Evolutionary conservation across 2,888 invertebrate species (phyloP).

Genomic region (Xestia xanthographa): DNA sequence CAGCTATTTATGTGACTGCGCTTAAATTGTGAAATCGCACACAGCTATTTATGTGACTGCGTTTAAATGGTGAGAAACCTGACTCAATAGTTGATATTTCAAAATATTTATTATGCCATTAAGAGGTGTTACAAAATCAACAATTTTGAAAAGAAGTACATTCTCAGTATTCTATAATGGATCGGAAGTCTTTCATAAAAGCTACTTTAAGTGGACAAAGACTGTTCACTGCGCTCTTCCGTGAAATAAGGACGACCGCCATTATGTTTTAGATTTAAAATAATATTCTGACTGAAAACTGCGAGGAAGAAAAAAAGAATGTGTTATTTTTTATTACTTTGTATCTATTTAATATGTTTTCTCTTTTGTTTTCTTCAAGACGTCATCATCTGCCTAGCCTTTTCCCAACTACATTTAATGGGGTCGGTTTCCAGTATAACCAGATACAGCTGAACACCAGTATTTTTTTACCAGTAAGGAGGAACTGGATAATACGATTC

Average conservation of each 20-base stretch:
- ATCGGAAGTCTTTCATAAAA: conserved; percentile 35
- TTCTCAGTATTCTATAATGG: conserved; percentile 12
- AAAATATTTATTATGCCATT: not conserved
- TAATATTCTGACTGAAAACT: not conserved
- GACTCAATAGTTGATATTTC: not conserved
- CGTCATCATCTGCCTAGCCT: too few species aligned
- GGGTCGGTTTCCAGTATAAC: too few species aligned
- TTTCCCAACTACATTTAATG: too few species aligned
- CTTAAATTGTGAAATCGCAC: too few species aligned
- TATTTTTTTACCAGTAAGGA: too few species aligned
- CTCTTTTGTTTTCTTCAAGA: too few species aligned
- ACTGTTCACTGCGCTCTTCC: conserved; percentile 14
- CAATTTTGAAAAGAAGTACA: conserved; percentile 1
- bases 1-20: not conserved
- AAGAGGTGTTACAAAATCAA: not conserved
- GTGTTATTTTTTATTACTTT: not conserved
- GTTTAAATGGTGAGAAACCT: not conserved
- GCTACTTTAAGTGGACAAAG: conserved; percentile 35
- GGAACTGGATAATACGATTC: too few species aligned
- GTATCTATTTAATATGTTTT: too few species aligned
- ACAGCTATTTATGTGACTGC: not conserved
- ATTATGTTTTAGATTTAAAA: not conserved
- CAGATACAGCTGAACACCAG: too few species aligned
- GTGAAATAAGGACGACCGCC: conserved; percentile 21
- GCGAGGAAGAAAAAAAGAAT: not conserved